phyloP scores from a whole-genome alignment of 2,888 invertebrate species.

The Barypeithes pellucidus region DNA sequence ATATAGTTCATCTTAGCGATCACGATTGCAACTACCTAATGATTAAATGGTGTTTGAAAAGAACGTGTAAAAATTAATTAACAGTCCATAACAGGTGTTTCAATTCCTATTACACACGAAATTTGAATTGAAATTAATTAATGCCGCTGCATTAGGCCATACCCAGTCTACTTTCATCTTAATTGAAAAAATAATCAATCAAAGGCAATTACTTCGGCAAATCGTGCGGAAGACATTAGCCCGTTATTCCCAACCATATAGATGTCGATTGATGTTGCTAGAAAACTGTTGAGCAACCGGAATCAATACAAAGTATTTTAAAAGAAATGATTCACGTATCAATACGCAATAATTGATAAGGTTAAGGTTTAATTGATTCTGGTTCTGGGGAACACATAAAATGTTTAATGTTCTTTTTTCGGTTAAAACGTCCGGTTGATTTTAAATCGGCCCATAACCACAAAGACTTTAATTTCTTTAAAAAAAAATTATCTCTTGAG shows the following conservation, averaged over 20 bases:
- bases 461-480: no score
- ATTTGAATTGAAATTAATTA: constrained; percentile 43
- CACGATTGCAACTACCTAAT: neutral
- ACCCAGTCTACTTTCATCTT: constrained; percentile 46
- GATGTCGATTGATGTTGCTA: constrained; percentile 35
- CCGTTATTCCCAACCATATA: constrained; percentile 46
- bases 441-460: no score
- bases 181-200: constrained; percentile 54
- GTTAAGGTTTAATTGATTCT: constrained; percentile 20
- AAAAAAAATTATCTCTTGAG: no score
- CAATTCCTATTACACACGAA: constrained; percentile 22
- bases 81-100: constrained; percentile 19
- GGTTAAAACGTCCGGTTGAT: no score
- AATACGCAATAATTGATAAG: constrained; percentile 13
- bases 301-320: constrained; percentile 26
- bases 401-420: neutral
- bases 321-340: constrained; percentile 19
- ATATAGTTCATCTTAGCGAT: no score
- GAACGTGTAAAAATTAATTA: constrained; percentile 13
- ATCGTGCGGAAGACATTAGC: constrained; percentile 48
- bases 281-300: constrained; percentile 29
- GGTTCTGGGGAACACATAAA: constrained; percentile 1
- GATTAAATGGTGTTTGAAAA: neutral
- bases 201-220: constrained; percentile 48
- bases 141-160: constrained; percentile 41